Evolutionary conservation across 2,797 vertebrate species (phyloP).

Genomic region (Dendrocincla fuliginosa): DNA sequence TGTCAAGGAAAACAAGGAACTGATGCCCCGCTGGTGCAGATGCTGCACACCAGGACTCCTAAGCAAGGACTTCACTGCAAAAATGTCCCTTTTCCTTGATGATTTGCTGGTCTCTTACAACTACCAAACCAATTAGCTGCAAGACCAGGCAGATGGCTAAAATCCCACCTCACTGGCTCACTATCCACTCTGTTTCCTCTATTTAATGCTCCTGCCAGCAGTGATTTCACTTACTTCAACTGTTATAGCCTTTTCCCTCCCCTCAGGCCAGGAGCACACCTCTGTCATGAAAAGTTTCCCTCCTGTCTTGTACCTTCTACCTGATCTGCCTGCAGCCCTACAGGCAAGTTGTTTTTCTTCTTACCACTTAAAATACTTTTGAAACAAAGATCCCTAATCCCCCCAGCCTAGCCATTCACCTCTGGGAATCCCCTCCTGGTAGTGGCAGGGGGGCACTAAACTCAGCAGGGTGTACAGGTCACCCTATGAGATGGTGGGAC

Average conservation of each 20-base stretch:
- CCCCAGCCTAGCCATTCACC: background rate
- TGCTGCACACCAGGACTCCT: background rate
- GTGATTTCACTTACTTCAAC: conserved; percentile 28
- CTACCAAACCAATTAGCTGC: background rate
- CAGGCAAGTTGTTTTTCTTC: conserved; percentile 10
- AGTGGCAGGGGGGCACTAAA: background rate
- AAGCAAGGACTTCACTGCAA: background rate
- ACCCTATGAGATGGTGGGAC: background rate
- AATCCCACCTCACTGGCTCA: background rate
- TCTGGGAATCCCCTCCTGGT: background rate
- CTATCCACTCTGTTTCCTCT: background rate
- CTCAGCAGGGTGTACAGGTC: background rate
- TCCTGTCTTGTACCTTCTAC: conserved; percentile 21
- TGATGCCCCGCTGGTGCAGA: background rate
- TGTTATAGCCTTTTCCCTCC: conserved; percentile 48
- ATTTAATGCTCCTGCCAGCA: conserved; percentile 40
- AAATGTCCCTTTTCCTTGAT: background rate
- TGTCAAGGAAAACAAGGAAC: background rate
- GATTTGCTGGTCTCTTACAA: background rate
- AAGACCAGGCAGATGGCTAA: background rate
- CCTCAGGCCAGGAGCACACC: conserved; percentile 48
- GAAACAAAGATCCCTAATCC: conserved; percentile 47
- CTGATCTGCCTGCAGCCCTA: background rate
- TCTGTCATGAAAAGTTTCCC: conserved; percentile 66
- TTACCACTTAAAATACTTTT: conserved; percentile 8